Percentiles rank a stretch among this genome's conserved stretches.
These are phyloP conservation scores for Mionectes macconnelli DNA, from an alignment of 2,113 vertebrate species.

Conservation along the genomic window DNA sequence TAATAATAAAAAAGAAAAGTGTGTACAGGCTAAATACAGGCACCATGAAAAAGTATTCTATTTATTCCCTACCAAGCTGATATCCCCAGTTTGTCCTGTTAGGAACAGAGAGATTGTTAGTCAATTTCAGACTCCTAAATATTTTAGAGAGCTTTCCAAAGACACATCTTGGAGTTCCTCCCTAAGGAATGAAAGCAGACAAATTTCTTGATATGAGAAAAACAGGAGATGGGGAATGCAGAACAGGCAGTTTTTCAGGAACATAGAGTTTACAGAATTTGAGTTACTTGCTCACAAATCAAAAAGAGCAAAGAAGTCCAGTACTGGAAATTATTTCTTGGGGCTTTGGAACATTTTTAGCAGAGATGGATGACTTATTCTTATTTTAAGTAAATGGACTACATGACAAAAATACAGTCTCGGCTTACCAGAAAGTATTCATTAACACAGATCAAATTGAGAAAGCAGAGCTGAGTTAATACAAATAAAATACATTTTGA, in stretches of 20 bases:
- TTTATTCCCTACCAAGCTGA: not conserved
- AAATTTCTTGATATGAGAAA: not conserved
- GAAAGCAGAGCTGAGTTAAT: not conserved
- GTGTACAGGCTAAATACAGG: not conserved
- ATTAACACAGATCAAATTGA: not conserved
- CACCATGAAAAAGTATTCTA: not conserved
- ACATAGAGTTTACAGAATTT: not conserved
- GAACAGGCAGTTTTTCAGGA: not conserved
- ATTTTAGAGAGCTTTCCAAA: constrained; percentile 19
- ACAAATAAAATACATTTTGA: not conserved
- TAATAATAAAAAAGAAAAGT: not conserved
- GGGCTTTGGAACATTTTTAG: not conserved
- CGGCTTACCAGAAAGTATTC: not conserved
- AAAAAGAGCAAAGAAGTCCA: not conserved
- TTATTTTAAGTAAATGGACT: not conserved
- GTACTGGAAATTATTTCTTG: not conserved
- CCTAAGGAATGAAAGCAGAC: not conserved
- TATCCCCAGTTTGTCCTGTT: not conserved
- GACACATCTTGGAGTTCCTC: not conserved
- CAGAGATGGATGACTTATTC: not conserved
- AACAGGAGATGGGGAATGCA: not conserved
- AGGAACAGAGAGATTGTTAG: not conserved
- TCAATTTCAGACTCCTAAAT: not conserved
- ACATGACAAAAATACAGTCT: not conserved
- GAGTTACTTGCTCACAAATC: not conserved